phyloP scores from a whole-genome alignment of 2,113 vertebrate genomes.

The Rhinopomastus cyanomelas region DNA sequence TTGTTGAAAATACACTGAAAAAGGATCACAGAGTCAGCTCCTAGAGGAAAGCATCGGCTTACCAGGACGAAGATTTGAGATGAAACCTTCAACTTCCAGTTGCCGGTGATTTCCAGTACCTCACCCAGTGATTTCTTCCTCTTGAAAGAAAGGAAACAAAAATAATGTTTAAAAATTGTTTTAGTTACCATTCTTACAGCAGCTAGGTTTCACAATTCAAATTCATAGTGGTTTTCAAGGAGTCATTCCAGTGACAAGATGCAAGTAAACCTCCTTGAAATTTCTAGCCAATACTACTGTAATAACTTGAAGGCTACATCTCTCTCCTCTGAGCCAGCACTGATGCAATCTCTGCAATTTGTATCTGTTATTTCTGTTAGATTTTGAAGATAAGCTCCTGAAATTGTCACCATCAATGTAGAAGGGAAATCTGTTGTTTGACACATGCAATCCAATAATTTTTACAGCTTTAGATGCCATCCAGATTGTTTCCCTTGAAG shows the following conservation, averaged over 20 bases:
- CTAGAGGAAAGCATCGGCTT: not conserved
- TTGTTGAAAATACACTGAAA: not conserved
- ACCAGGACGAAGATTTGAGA: not conserved
- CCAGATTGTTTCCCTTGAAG: not conserved
- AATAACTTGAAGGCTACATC: not conserved
- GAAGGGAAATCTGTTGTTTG: not conserved
- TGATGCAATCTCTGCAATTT: not conserved
- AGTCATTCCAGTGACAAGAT: not conserved
- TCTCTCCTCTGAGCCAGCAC: not conserved
- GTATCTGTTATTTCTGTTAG: not conserved
- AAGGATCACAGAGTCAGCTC: not conserved
- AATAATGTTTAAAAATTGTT: too few species aligned
- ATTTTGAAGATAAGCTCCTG: not conserved
- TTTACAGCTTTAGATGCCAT: not conserved
- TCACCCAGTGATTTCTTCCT: not conserved
- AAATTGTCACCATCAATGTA: not conserved
- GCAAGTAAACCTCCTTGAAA: not conserved
- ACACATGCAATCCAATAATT: fast-evolving
- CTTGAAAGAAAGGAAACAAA: not conserved
- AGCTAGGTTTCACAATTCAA: not conserved
- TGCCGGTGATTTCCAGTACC: not conserved
- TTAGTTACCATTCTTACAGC: not conserved
- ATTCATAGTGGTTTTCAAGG: not conserved
- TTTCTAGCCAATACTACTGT: not conserved
- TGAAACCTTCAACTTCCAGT: not conserved